These are phyloP conservation scores for Homarus americanus DNA, from an alignment of 1,140 invertebrate species.

Conservation along the genomic window DNA sequence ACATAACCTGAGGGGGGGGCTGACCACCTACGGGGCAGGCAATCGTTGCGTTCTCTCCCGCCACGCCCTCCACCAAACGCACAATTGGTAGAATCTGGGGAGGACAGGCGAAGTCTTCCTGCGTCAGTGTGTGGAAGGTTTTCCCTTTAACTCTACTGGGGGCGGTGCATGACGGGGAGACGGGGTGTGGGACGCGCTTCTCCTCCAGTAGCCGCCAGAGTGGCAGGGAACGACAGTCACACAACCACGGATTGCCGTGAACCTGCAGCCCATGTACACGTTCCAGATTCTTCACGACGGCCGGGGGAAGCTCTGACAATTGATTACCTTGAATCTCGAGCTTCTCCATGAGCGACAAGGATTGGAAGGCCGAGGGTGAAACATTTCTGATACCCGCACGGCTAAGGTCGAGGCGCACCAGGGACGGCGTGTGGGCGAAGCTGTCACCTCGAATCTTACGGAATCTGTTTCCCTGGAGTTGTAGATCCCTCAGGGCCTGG, in stretches of 20 bases:
- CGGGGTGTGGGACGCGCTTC: constrained; percentile 81
- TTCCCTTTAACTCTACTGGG: constrained; percentile 84
- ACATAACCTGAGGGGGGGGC: constrained; percentile 88
- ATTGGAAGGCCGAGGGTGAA: constrained; percentile 86
- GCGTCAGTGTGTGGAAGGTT: constrained; percentile 84
- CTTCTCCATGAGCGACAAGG: constrained; percentile 69
- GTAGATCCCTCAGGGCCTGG: constrained; percentile 86
- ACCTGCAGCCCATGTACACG: constrained; percentile 75
- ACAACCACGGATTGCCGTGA: constrained; percentile 77
- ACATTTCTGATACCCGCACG: constrained; percentile 88
- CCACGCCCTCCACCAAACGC: constrained; percentile 86
- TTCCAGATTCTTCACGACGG: constrained; percentile 76
- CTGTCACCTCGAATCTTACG: constrained; percentile 86
- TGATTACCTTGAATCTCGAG: constrained; percentile 72
- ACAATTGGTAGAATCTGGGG: constrained; percentile 87
- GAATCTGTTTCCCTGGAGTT: constrained; percentile 88
- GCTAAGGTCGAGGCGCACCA: constrained; percentile 91
- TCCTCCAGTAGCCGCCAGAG: constrained; percentile 68
- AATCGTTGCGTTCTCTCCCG: constrained; percentile 91
- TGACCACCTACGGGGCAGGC: constrained; percentile 88
- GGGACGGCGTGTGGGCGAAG: constrained; percentile 85
- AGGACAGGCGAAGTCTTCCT: constrained; percentile 89
- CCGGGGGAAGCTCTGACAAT: constrained; percentile 74
- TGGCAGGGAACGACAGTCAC: constrained; percentile 77
- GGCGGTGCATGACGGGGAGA: constrained; percentile 86